A percentile compares a stretch with the other conserved stretches of the same genome.
phyloP scores from a whole-genome alignment of 2,888 invertebrate genomes.

The Synergus laeviventris region DNA sequence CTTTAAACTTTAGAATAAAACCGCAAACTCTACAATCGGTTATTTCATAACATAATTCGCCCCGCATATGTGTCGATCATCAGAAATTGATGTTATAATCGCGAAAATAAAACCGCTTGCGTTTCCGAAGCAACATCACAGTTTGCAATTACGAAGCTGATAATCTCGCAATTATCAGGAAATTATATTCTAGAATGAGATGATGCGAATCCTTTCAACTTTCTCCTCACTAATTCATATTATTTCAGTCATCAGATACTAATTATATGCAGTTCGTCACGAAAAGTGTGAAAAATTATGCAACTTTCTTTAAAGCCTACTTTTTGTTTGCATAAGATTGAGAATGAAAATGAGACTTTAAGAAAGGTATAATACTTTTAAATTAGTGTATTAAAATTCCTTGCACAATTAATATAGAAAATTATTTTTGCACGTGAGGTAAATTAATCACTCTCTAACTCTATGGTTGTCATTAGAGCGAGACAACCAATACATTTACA shows the following conservation, averaged over 20 bases:
- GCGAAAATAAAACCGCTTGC: neutral
- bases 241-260: conserved; percentile 20
- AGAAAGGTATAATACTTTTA: conserved; percentile 1
- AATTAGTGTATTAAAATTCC: conserved; percentile 13
- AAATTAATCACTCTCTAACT: conserved; percentile 29
- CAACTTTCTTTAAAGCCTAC: neutral
- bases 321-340: neutral
- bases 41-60: conserved; percentile 14
- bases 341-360: neutral
- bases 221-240: conserved; percentile 35
- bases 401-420: conserved; percentile 26
- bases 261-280: conserved; percentile 18
- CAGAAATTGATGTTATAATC: conserved; percentile 13
- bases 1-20: conserved; percentile 11
- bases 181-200: conserved; percentile 10
- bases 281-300: conserved; percentile 20
- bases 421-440: neutral
- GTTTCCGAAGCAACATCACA: conserved; percentile 16
- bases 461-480: neutral
- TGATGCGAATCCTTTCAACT: neutral
- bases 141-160: conserved; percentile 34
- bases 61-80: conserved; percentile 26
- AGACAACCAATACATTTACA: conserved; percentile 29
- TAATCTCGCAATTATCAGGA: conserved; percentile 37
- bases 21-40: neutral